Percentiles rank a stretch among this genome's conserved stretches.
phyloP scores from a whole-genome alignment of 2,113 vertebrate genomes.

The Riparia riparia region DNA sequence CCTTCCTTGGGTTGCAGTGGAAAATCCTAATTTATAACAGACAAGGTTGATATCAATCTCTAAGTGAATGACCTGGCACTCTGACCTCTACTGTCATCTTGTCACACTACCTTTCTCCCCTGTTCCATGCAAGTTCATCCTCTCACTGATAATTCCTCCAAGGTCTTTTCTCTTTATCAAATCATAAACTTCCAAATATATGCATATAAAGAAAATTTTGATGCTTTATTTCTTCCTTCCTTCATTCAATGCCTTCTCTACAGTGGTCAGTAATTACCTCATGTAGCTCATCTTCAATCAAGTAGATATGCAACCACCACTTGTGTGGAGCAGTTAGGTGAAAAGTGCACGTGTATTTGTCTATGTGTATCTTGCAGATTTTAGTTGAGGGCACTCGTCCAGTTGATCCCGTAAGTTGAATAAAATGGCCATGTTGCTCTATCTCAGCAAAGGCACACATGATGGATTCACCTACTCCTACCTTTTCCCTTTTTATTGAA shows the following conservation, averaged over 20 bases:
- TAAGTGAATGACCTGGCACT: neutral
- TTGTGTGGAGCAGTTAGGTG: neutral
- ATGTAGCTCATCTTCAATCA: neutral
- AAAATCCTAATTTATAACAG: neutral
- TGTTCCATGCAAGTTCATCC: neutral
- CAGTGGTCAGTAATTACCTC: neutral
- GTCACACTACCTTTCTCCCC: neutral
- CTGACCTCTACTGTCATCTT: neutral
- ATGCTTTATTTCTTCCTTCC: neutral
- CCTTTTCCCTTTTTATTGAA: neutral
- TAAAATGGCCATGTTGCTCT: fast-evolving
- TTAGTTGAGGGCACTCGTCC: neutral
- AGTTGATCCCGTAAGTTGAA: neutral
- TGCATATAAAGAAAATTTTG: neutral
- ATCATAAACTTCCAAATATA: neutral
- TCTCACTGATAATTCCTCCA: neutral
- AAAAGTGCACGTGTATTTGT: neutral
- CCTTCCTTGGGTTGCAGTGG: neutral
- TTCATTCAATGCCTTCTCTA: neutral
- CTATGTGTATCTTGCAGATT: neutral
- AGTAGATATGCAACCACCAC: neutral
- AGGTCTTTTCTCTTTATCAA: neutral
- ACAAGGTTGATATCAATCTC: neutral
- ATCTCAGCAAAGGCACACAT: neutral
- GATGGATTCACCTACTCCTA: neutral